A percentile compares a stretch with the other conserved stretches of the same genome.
phyloP scores from a whole-genome alignment of 2,797 vertebrate genomes.

The Peromyscus melanophrys region DNA sequence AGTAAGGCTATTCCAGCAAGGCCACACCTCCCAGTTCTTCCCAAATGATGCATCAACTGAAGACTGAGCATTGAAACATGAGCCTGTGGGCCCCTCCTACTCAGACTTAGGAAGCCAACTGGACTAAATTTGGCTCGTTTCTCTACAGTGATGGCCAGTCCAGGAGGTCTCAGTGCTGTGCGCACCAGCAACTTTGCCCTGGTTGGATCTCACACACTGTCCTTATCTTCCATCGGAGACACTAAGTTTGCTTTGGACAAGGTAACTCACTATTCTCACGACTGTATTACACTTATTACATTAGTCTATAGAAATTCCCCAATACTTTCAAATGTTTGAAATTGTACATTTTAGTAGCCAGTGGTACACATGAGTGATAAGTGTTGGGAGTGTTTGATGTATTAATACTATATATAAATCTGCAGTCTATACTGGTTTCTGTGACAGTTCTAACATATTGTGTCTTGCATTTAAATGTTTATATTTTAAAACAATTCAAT shows the following conservation, averaged over 20 bases:
- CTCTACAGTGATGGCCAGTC: conserved; percentile 94
- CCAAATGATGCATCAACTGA: background rate
- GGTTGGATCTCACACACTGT: conserved; percentile 95
- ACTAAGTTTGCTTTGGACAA: conserved; percentile 95
- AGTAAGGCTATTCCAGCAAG: background rate
- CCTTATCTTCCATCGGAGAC: conserved; percentile 93
- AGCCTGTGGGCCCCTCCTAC: background rate
- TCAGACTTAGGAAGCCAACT: background rate
- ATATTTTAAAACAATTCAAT: conserved; percentile 47
- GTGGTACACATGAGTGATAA: background rate
- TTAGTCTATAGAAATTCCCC: background rate
- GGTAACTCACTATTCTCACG: conserved; percentile 89
- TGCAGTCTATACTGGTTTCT: background rate
- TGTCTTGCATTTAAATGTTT: conserved; percentile 32
- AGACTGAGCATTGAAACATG: background rate
- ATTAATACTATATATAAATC: conserved; percentile 32
- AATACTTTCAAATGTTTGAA: conserved; percentile 55
- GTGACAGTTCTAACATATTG: background rate
- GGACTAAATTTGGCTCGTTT: background rate
- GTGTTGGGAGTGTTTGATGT: conserved; percentile 12
- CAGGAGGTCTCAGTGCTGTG: conserved; percentile 95
- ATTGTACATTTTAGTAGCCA: conserved; percentile 30
- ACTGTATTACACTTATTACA: background rate
- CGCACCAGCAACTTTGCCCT: conserved; percentile 95
- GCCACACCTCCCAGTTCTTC: background rate